These are phyloP conservation scores for Philotrypesis tridentata DNA, from an alignment of 1,140 invertebrate species.

Conservation along the genomic window DNA sequence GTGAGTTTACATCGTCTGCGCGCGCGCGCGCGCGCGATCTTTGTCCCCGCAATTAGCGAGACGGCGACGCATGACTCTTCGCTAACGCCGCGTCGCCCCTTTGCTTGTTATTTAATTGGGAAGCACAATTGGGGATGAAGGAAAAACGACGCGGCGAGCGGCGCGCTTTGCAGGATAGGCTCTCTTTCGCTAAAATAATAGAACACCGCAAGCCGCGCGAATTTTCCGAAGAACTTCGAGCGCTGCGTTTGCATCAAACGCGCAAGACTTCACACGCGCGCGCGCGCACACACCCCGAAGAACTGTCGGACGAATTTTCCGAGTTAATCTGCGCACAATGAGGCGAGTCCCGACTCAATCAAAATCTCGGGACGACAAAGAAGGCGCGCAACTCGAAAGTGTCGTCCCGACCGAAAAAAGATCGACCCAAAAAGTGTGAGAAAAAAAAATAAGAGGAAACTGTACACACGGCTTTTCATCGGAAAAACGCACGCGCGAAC, in stretches of 20 bases:
- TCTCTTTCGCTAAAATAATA: background rate
- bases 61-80: slow-evolving; percentile 65
- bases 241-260: too few species aligned
- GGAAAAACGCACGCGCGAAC: slow-evolving; percentile 39
- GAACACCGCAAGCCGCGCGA: background rate
- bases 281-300: too few species aligned
- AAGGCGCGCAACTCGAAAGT: background rate
- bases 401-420: background rate
- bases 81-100: slow-evolving; percentile 73
- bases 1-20: slow-evolving; percentile 61
- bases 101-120: slow-evolving; percentile 75
- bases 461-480: slow-evolving; percentile 29
- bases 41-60: slow-evolving; percentile 69
- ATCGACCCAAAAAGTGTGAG: background rate
- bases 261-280: background rate
- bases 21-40: background rate
- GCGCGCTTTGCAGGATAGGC: background rate
- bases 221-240: too few species aligned
- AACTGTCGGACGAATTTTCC: background rate
- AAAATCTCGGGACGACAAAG: background rate
- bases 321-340: background rate
- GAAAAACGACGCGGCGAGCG: background rate
- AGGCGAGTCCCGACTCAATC: background rate
- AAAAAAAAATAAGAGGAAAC: background rate
- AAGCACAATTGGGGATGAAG: slow-evolving; percentile 68